Percentiles rank a stretch among this genome's conserved stretches.
phyloP scores from a whole-genome alignment of 92 coral and sea anemone species.

The Palythoa caribaeorum region DNA sequence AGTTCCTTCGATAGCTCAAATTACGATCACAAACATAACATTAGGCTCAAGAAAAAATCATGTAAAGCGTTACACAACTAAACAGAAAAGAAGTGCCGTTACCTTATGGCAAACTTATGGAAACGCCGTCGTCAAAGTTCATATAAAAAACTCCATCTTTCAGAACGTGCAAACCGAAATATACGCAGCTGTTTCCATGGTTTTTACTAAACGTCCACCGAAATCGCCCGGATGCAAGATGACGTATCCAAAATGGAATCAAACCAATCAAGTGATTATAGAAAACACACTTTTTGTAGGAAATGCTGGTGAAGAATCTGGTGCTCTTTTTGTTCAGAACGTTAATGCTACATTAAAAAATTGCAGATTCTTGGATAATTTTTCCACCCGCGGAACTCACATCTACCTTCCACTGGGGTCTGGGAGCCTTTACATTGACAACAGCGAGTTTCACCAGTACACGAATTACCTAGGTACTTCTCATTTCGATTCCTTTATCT shows the following conservation, averaged over 20 bases:
- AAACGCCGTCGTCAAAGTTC: background rate
- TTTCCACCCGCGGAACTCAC: slow-evolving; percentile 37
- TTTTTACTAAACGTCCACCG: slow-evolving; percentile 13
- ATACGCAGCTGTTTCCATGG: background rate
- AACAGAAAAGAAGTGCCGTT: background rate
- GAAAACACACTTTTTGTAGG: slow-evolving; percentile 53
- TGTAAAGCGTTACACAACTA: background rate
- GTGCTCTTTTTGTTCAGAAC: slow-evolving; percentile 53
- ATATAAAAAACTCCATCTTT: slow-evolving; percentile 18
- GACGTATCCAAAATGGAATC: slow-evolving; percentile 52
- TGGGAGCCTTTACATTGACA: slow-evolving; percentile 21
- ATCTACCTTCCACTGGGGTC: slow-evolving; percentile 29
- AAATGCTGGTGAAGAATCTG: slow-evolving; percentile 47
- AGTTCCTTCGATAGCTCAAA: background rate
- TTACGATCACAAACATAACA: background rate
- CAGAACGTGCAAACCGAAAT: background rate
- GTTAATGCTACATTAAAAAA: slow-evolving; percentile 27
- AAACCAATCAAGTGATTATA: slow-evolving; percentile 40
- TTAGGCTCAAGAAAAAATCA: background rate
- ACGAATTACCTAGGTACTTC: background rate
- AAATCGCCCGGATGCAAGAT: slow-evolving; percentile 17
- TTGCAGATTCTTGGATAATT: slow-evolving; percentile 50
- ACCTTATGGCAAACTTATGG: background rate
- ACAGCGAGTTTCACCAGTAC: slow-evolving; percentile 1
- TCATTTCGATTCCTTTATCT: slow-evolving; percentile 20